Conservation (phyloP, 2,888 invertebrate genomes). For the Synanthedon myopaeformis region DNA sequence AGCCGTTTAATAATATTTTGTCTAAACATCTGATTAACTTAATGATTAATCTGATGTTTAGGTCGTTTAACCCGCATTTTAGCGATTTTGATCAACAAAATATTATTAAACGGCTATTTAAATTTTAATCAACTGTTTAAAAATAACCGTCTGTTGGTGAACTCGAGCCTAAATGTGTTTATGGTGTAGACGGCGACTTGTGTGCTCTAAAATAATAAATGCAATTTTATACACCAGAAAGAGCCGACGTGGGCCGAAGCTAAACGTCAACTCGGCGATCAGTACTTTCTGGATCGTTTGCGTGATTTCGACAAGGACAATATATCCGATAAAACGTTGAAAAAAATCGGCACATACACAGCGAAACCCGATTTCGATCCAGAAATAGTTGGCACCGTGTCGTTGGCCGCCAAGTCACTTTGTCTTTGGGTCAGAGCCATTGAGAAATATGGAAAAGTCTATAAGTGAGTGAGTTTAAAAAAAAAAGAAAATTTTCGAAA, state of each 20-base stretch:
- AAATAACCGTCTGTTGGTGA: no score
- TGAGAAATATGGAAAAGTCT: conserved; percentile 90
- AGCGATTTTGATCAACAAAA: no score
- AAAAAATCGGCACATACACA: conserved; percentile 84
- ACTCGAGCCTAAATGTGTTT: no score
- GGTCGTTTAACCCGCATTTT: no score
- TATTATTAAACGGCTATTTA: no score
- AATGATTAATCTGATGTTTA: no score
- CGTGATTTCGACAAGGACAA: conserved; percentile 91
- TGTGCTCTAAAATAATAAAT: no score
- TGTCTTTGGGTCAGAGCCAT: conserved; percentile 94
- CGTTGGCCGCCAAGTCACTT: conserved; percentile 86
- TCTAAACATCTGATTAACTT: no score
- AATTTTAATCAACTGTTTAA: no score
- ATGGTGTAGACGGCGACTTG: no score
- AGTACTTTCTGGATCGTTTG: conserved; percentile 81
- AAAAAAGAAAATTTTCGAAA: no score
- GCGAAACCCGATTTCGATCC: conserved; percentile 87
- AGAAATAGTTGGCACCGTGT: conserved; percentile 87
- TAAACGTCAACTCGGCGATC: conserved; percentile 86
- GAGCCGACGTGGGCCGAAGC: conserved; percentile 91
- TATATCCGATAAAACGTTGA: conserved; percentile 83
- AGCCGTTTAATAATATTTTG: no score
- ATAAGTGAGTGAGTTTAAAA: conserved; percentile 71
- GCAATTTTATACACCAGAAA: conserved; percentile 37